phyloP scores from a whole-genome alignment of 2,797 vertebrate species.

The Myotis planiceps region DNA sequence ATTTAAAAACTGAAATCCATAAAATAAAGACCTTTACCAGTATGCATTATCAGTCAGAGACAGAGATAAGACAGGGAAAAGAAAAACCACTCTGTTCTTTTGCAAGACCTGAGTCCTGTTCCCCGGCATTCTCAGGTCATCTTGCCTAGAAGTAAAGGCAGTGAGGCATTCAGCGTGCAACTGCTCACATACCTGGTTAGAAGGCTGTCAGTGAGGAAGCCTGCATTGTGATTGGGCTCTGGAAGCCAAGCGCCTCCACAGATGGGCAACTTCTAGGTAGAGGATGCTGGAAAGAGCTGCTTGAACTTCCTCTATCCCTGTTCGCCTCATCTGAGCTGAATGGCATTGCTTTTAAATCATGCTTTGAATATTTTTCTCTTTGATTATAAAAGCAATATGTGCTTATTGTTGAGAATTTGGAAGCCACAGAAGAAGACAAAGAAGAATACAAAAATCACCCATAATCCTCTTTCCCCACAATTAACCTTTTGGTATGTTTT shows the following conservation, averaged over 20 bases:
- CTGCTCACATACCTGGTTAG: neutral
- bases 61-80: neutral
- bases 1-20: neutral
- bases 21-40: neutral
- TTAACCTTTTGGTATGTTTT: constrained; percentile 49
- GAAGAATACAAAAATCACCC: constrained; percentile 20
- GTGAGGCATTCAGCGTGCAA: neutral
- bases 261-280: neutral
- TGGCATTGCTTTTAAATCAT: neutral
- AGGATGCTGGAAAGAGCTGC: neutral
- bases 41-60: neutral
- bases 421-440: constrained; percentile 19
- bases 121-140: neutral
- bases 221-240: neutral
- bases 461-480: neutral
- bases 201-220: neutral
- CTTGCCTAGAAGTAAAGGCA: neutral
- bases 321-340: neutral
- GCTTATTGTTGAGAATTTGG: constrained; percentile 12
- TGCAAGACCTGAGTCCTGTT: neutral
- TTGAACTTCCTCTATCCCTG: neutral
- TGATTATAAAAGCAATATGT: neutral
- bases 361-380: constrained; percentile 30
- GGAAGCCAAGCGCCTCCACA: neutral
- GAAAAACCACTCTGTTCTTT: neutral